Base-by-base conservation (phyloP, 64 coral and sea anemone genomes). In the Actinia tenebrosa region DNA sequence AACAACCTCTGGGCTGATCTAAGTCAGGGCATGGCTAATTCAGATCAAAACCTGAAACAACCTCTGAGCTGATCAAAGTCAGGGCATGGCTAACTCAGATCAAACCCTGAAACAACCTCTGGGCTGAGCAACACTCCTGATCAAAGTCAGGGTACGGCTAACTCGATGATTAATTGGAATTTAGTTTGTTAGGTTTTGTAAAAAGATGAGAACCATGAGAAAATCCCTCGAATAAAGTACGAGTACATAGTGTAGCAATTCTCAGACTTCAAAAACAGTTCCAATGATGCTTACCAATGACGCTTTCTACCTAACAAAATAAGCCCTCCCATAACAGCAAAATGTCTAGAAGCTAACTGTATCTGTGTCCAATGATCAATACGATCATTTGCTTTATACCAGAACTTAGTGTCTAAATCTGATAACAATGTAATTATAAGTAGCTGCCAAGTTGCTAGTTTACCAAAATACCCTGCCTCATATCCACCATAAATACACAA, bases 381-480 rank as follows among this genome's bases (percentile, higher is more conserved):
- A 60, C 89, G 90, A 26, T 84, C 86, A 45, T 80, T 83, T 58
- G 80, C 89, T 56, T 81, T 87, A 18, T 45, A 87, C 96, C 96
- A 98, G 75, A 91, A 98, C 62, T 92, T 94, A 61, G 90, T 86
- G 30, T 98, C 91, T 55, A 89, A 95, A 54, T 98, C 96, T 16
- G 94, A 87, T 81, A 98, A 88, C 84, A 92, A 88, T 20, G 90
- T 83, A 50, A 98, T 69, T 10, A 98, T 87, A 3, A 95, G 19
- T 44, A 98, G 69, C 60, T 89, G 88, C 96, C 96, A 98, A 3
- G 93, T 87, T 53, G 91, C 90, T 50, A 98, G 83, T 5, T 91
- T 92, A 18, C 78, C 89, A 88, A 98, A 98, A 53, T 98, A 98
- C 13, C 92, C 89, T 4, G 92, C 96, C 81, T 98, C 92, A 60